Evolutionary conservation across 1,140 invertebrate genomes (phyloP).

Genomic region (Macrosteles quadrilineatus): DNA sequence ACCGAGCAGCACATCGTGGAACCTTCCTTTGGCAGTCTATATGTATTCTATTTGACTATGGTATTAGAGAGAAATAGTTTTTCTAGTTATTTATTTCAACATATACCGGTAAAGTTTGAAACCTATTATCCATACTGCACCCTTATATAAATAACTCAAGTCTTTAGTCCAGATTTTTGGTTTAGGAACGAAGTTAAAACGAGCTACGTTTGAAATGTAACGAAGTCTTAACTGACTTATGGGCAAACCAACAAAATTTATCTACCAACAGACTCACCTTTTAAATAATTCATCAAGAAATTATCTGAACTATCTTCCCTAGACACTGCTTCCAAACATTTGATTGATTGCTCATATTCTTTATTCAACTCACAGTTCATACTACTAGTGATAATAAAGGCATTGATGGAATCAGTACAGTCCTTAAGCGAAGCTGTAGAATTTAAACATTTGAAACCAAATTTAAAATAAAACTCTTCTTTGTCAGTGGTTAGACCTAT

Average conservation of each 20-base stretch:
- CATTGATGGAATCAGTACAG: not conserved
- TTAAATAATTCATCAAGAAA: not conserved
- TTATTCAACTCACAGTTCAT: not conserved
- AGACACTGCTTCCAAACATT: not conserved
- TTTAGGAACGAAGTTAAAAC: not conserved
- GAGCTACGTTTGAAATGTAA: not conserved
- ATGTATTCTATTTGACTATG: too few species aligned
- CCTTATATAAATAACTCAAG: not conserved
- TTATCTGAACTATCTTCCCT: not conserved
- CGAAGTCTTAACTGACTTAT: not conserved
- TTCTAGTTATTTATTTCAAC: not conserved
- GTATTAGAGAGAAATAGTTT: not conserved
- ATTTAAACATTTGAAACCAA: not conserved
- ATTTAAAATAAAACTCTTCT: slow-evolving; percentile 16
- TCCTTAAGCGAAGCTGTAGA: not conserved
- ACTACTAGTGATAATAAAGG: not conserved
- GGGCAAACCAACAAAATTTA: not conserved
- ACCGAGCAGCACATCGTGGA: too few species aligned
- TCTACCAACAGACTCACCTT: not conserved
- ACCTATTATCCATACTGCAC: too few species aligned
- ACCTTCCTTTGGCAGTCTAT: too few species aligned
- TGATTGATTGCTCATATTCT: not conserved
- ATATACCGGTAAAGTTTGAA: too few species aligned
- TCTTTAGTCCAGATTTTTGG: not conserved
- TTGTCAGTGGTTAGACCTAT: too few species aligned